phyloP scores from a whole-genome alignment of 2,113 vertebrate genomes.

The Antechinus stuartii region DNA sequence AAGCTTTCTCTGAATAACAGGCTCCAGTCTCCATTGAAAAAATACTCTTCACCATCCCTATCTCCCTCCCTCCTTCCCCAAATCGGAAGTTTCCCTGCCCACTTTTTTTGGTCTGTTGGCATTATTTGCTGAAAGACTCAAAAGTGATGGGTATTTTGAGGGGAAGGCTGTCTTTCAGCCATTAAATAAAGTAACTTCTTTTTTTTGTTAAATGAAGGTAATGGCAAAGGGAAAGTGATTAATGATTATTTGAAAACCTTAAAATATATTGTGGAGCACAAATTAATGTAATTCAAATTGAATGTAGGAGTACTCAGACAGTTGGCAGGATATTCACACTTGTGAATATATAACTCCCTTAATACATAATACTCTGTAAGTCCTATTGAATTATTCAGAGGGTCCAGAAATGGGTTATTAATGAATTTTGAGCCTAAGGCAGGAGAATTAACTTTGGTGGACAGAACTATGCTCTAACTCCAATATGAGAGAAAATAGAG shows the following conservation, averaged over 20 bases:
- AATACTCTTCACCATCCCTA: neutral
- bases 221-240: neutral
- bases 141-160: neutral
- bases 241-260: neutral
- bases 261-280: neutral
- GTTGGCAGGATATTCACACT: neutral
- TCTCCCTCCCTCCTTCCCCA: neutral
- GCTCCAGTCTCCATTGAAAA: neutral
- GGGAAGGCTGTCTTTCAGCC: neutral
- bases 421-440: neutral
- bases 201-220: neutral
- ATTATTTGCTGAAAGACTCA: neutral
- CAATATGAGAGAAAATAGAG: neutral
- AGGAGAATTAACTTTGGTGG: neutral
- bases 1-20: neutral
- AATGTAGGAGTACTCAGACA: neutral
- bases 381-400: neutral
- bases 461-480: neutral
- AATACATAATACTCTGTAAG: neutral
- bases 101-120: neutral
- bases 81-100: neutral
- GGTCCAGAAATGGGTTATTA: neutral
- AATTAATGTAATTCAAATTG: neutral
- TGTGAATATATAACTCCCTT: neutral
- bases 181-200: constrained; percentile 2